A percentile compares a stretch with the other conserved stretches of the same genome.
Evolutionary conservation across 2,113 vertebrate genomes (phyloP).

Genomic region (Nycticryphes semicollaris): DNA sequence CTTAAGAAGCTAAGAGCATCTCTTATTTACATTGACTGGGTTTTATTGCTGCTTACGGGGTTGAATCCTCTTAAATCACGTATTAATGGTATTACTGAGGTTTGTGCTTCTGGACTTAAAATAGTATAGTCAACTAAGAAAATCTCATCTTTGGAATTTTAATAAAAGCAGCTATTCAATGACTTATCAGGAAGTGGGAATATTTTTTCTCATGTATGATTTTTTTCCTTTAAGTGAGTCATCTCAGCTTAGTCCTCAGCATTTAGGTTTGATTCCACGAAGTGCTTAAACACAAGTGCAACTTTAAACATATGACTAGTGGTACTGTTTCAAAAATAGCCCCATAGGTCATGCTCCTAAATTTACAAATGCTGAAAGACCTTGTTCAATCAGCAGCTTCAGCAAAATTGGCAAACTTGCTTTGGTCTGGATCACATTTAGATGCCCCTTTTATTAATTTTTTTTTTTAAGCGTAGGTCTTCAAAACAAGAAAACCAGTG

Average conservation of each 20-base stretch:
- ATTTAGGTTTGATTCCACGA: slow-evolving; percentile 5
- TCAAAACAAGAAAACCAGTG: background rate
- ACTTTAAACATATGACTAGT: slow-evolving; percentile 20
- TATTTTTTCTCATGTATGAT: background rate
- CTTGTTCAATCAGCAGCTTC: slow-evolving; percentile 18
- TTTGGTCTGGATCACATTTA: background rate
- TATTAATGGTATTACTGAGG: background rate
- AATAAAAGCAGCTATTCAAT: background rate
- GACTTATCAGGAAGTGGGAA: background rate
- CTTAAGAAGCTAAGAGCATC: background rate
- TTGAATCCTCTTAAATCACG: background rate
- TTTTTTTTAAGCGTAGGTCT: background rate
- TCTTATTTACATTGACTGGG: background rate
- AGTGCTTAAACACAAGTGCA: background rate
- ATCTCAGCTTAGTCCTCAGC: slow-evolving; percentile 9
- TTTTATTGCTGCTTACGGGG: background rate
- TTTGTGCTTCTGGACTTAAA: background rate
- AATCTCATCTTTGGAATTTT: background rate
- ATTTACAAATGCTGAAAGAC: slow-evolving; percentile 12
- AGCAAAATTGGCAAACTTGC: background rate
- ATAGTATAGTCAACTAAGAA: background rate
- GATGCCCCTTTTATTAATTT: background rate
- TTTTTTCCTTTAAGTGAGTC: slow-evolving; percentile 6
- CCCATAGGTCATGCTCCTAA: background rate
- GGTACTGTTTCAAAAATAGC: slow-evolving; percentile 23